Percentiles rank a stretch among this genome's conserved stretches.
Evolutionary conservation across 2,888 invertebrate species (phyloP).

Genomic region (Caenorhabditis auriculariae): DNA sequence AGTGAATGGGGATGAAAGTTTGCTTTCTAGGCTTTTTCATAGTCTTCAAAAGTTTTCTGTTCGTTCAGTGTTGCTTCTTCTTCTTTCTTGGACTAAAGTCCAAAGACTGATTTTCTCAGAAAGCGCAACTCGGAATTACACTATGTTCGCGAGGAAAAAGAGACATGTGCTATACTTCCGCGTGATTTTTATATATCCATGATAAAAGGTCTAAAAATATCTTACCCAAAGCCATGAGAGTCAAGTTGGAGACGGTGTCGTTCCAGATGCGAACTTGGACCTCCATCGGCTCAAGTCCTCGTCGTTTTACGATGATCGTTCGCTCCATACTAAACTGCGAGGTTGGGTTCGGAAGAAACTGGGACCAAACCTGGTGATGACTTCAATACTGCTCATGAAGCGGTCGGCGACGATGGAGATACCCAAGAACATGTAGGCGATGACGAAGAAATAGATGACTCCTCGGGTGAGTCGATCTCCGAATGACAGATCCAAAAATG

Average conservation of each 20-base stretch:
- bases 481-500: constrained; percentile 56
- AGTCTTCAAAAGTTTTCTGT: too few species aligned
- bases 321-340: constrained; percentile 79
- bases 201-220: background rate
- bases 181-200: background rate
- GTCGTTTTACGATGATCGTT: constrained; percentile 85
- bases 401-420: constrained; percentile 97
- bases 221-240: constrained; percentile 84
- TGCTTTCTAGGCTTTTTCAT: too few species aligned
- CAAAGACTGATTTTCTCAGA: background rate
- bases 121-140: background rate
- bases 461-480: constrained; percentile 71
- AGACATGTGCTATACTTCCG: background rate
- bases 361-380: constrained; percentile 76
- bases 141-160: too few species aligned
- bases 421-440: constrained; percentile 94
- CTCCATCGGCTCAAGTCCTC: constrained; percentile 83
- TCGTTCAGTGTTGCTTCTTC: too few species aligned
- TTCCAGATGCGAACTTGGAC: constrained; percentile 92
- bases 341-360: too few species aligned
- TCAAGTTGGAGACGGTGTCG: constrained; percentile 96
- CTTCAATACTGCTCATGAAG: constrained; percentile 99
- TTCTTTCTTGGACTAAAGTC: too few species aligned
- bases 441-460: constrained; percentile 81
- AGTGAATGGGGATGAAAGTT: too few species aligned